Evolutionary conservation across 2,888 invertebrate species (phyloP).

Genomic region (Scaptomyza polygonia): DNA sequence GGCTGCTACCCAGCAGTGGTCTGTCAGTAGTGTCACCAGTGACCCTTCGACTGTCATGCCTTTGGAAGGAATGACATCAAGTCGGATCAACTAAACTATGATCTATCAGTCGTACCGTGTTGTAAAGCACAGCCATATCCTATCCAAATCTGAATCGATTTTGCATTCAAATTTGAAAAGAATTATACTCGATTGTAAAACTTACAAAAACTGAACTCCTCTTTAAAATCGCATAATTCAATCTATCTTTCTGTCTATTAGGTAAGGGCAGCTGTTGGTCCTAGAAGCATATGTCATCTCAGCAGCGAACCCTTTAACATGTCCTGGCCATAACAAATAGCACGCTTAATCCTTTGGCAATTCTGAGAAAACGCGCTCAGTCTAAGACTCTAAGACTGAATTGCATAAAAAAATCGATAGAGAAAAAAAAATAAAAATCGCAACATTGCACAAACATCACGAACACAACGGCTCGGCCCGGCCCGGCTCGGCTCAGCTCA

Average conservation of each 20-base stretch:
- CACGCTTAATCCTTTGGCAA: constrained; percentile 61
- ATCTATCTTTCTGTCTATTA: neutral
- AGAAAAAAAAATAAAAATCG: constrained; percentile 60
- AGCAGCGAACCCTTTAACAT: constrained; percentile 42
- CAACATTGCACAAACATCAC: constrained; percentile 71
- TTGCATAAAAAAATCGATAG: constrained; percentile 47
- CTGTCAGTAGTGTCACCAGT: no score
- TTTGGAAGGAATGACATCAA: no score
- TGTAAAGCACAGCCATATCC: no score
- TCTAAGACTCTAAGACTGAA: constrained; percentile 13
- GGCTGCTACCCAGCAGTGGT: no score
- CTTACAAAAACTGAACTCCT: neutral
- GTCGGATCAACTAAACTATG: neutral
- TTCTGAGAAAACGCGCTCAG: constrained; percentile 45
- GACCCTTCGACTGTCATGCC: no score
- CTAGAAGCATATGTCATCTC: constrained; percentile 23
- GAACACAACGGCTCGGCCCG: constrained; percentile 44
- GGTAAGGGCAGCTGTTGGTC: constrained; percentile 31
- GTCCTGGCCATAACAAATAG: constrained; percentile 7
- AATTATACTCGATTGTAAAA: neutral
- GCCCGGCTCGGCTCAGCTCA: no score
- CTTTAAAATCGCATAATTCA: neutral
- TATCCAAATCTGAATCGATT: no score
- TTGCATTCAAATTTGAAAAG: no score
- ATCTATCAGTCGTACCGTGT: neutral